These are phyloP conservation scores for Rhombomys opimus DNA, from an alignment of 2,113 vertebrate species.

Conservation along the genomic window DNA sequence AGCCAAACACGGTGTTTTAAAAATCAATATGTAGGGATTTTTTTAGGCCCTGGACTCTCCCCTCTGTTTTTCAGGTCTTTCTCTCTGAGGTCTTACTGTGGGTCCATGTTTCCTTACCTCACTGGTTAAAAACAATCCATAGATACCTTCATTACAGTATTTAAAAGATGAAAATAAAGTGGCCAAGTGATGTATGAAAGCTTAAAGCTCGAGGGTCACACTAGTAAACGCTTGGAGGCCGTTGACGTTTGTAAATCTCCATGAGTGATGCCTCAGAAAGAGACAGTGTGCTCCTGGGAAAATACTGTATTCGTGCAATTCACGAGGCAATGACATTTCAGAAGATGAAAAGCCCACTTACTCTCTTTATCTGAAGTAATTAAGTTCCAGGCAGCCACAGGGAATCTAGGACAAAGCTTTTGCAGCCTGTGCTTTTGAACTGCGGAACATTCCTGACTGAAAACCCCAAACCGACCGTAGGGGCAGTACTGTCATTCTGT, in stretches of 20 bases:
- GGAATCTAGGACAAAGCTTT: background rate
- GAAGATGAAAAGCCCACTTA: background rate
- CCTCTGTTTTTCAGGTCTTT: background rate
- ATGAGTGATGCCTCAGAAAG: background rate
- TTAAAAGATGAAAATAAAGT: background rate
- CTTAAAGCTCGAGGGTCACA: background rate
- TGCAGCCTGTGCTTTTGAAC: background rate
- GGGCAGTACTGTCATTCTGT: background rate
- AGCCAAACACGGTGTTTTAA: background rate
- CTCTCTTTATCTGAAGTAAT: background rate
- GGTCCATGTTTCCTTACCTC: background rate
- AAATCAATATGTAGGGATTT: background rate
- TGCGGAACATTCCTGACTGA: background rate
- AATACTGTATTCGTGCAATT: background rate
- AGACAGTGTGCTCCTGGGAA: background rate
- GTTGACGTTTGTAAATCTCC: background rate
- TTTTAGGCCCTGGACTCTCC: background rate
- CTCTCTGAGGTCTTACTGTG: background rate
- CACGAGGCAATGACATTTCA: background rate
- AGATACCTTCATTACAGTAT: background rate
- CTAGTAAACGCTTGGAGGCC: background rate
- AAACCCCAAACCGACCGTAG: background rate
- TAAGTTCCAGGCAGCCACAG: background rate
- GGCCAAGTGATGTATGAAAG: background rate
- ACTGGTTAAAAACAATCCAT: background rate